Percentiles rank a stretch among this genome's conserved stretches.
Evolutionary conservation across 2,888 invertebrate genomes (phyloP).

Genomic region (Lysandra bellargus): DNA sequence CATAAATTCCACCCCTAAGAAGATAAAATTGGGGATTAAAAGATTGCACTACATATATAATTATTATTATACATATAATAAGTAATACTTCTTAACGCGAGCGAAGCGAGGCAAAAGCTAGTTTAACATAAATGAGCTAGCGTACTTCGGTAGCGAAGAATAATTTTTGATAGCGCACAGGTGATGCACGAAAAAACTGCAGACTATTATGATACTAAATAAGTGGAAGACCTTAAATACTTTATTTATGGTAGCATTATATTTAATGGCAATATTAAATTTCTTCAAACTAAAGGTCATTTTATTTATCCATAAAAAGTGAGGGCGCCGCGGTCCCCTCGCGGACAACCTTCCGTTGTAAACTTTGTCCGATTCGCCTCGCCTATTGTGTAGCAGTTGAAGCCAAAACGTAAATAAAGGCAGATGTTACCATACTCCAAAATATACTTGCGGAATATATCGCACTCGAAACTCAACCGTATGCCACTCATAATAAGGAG

Average conservation of each 20-base stretch:
- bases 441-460: conserved; percentile 49
- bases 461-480: conserved; percentile 45
- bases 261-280: conserved; percentile 28
- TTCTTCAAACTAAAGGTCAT: conserved; percentile 55
- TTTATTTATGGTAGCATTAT: conserved; percentile 17
- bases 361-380: conserved; percentile 65
- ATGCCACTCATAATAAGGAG: conserved; percentile 37
- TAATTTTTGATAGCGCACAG: not conserved
- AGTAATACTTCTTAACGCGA: too few species aligned
- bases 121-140: not conserved
- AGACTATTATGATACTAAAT: not conserved
- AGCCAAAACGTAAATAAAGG: conserved; percentile 79
- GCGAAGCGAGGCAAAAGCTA: too few species aligned
- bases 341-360: conserved; percentile 58
- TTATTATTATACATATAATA: too few species aligned
- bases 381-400: conserved; percentile 71
- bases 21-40: too few species aligned
- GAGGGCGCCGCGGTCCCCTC: conserved; percentile 46
- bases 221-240: conserved; percentile 13
- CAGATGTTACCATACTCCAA: conserved; percentile 77
- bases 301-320: conserved; percentile 55
- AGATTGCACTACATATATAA: too few species aligned
- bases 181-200: not conserved
- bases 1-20: too few species aligned
- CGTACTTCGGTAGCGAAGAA: not conserved